Conservation (phyloP, 2,797 vertebrate genomes). For the Trachops cirrhosus region DNA sequence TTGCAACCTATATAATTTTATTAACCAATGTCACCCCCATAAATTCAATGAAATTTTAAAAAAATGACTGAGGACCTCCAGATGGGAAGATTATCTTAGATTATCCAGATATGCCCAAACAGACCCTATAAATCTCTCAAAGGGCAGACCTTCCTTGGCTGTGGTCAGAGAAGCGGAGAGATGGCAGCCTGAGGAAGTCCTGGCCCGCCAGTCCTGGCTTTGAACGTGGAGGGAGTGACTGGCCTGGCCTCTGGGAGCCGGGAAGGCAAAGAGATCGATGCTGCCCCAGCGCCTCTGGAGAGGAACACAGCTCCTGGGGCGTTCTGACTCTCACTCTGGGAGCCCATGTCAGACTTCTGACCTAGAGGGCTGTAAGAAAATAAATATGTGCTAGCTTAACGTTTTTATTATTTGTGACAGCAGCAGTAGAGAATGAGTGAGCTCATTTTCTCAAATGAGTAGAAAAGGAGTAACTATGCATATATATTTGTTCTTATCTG, state of each 20-base stretch:
- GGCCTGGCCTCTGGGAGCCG: not conserved
- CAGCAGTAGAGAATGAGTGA: not conserved
- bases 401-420: not conserved
- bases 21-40: not conserved
- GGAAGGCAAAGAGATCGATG: not conserved
- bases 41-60: no score
- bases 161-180: not conserved
- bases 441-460: not conserved
- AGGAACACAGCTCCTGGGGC: not conserved
- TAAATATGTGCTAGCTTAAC: not conserved
- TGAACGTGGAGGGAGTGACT: not conserved
- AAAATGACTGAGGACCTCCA: no score
- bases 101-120: not conserved
- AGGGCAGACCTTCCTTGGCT: not conserved
- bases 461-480: not conserved
- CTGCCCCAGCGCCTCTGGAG: not conserved
- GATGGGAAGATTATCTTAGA: no score
- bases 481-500: not conserved
- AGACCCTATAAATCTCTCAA: not conserved
- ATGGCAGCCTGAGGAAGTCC: not conserved
- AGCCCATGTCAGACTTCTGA: not conserved
- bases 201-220: not conserved
- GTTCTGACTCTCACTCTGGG: not conserved
- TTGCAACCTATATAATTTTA: not conserved
- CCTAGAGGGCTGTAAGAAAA: not conserved